Base-by-base conservation (phyloP, 2,888 invertebrate genomes). In the Heliconius ismenius region DNA sequence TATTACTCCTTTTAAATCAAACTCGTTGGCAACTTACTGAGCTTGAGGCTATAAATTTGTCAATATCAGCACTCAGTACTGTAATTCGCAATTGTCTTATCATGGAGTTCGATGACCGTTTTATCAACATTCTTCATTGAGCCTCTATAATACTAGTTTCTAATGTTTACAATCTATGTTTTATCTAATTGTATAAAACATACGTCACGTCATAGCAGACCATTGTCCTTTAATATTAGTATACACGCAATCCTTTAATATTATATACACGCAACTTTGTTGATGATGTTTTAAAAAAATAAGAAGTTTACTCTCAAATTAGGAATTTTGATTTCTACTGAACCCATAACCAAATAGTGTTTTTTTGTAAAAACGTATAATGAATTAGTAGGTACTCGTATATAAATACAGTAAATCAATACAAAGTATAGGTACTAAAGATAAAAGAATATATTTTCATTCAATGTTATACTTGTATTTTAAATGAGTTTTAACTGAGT, bases 111-210 rank as follows among this genome's bases (percentile, higher is more conserved):
- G 87, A 83, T 86, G 90, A 87, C 90, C 91, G 86, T 78, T 80
- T 81, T 91, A 92, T 91, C 92, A 79, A 83, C 85, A 84, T 84
- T 86, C 88, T 90, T 89, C 87, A 89, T 87, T 88, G 86, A 90
- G 86, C 86, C 85, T 84, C 87, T 87, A 83, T 88, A 87, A 90
- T 80, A 81, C 65, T 74, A 76, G 79, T 74, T 75, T 73, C 74
- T 78, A 76, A 78, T 81, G 74, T 78, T 81, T 81, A 78, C 79
- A 77, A 79, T 82, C 79, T 67, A 76, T 77, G 60, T 78, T 75
- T 80, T 80, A 80, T 82, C 81, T 79, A 76, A 78, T 76, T 79
- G 75, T 75, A 76, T 79, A 68, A 74, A 67, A 62, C 10, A 58
- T 43, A 43, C 60, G 28, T 43, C 43, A 67, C 60, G 28, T 43